Conservation (phyloP, 2,888 invertebrate species). For the Agrotis segetum region DNA sequence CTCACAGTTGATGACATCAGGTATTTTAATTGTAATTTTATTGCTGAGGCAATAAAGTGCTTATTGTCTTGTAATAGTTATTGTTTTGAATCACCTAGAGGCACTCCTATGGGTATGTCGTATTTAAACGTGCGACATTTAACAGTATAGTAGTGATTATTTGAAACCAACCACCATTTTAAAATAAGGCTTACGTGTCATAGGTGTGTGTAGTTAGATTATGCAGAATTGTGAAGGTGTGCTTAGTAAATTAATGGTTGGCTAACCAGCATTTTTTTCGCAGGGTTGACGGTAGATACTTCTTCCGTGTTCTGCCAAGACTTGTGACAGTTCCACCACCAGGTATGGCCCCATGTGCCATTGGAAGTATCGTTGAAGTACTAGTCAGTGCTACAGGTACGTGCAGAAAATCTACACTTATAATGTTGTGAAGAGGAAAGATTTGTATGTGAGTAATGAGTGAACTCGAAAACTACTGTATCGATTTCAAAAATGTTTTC, state of each 20-base stretch:
- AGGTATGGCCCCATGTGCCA: constrained; percentile 98
- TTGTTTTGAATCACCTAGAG: constrained; percentile 21
- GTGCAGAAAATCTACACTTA: too few relatives aligned
- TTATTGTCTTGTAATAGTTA: constrained; percentile 22
- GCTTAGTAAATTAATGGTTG: not conserved
- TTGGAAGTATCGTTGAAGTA: constrained; percentile 98
- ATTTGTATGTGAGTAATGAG: too few relatives aligned
- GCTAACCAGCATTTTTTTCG: constrained; percentile 34
- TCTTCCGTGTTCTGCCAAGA: constrained; percentile 97
- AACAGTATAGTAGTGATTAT: constrained; percentile 6
- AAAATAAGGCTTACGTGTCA: too few relatives aligned
- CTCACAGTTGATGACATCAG: constrained; percentile 92
- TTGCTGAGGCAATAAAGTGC: constrained; percentile 31
- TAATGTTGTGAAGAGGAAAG: too few relatives aligned
- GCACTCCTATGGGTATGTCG: constrained; percentile 14
- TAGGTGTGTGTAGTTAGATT: not conserved
- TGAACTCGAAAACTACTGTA: too few relatives aligned
- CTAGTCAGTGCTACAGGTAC: constrained; percentile 95
- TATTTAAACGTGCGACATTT: constrained; percentile 22
- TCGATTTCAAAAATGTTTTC: too few relatives aligned
- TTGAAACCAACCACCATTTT: not conserved
- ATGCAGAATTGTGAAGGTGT: not conserved
- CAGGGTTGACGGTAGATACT: constrained; percentile 92
- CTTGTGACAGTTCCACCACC: constrained; percentile 96
- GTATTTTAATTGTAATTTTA: constrained; percentile 67